A percentile compares a stretch with the other conserved stretches of the same genome.
Conservation (phyloP, 2,888 invertebrate species). For the Aproaerema taeniolella region DNA sequence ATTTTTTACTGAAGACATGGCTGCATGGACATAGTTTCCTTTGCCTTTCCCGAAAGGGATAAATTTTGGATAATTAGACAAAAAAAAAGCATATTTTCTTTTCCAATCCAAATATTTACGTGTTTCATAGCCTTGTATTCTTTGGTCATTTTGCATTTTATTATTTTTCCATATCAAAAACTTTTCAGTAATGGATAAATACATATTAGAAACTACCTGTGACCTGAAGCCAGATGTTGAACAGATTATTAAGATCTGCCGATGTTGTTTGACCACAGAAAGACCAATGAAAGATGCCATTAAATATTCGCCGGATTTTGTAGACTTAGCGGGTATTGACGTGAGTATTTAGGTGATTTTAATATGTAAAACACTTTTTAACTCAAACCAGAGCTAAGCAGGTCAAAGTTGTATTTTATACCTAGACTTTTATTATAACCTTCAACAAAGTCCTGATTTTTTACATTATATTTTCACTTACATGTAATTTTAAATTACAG, state of each 20-base stretch:
- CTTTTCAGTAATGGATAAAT: constrained; percentile 5
- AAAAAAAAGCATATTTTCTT: no score
- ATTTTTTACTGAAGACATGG: no score
- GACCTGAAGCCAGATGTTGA: constrained; percentile 31
- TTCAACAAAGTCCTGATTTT: neutral
- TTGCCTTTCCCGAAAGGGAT: no score
- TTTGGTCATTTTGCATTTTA: constrained; percentile 4
- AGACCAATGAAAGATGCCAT: constrained; percentile 34
- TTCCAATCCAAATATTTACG: no score
- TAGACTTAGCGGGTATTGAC: constrained; percentile 46
- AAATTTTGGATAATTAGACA: no score
- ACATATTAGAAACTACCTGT: constrained; percentile 9
- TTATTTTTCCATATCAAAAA: constrained; percentile 1
- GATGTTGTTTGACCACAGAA: constrained; percentile 53
- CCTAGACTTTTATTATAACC: neutral
- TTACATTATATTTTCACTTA: neutral
- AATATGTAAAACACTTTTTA: neutral
- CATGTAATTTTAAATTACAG: constrained; percentile 31
- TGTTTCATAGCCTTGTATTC: no score
- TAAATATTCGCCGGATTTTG: constrained; percentile 30
- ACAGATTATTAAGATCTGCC: constrained; percentile 37
- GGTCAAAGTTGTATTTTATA: no score
- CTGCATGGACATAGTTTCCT: no score
- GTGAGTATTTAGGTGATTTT: constrained; percentile 35
- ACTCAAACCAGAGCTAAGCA: neutral